Evolutionary conservation across 2,888 invertebrate species (phyloP).

Genomic region (Drosophila lacicola): DNA sequence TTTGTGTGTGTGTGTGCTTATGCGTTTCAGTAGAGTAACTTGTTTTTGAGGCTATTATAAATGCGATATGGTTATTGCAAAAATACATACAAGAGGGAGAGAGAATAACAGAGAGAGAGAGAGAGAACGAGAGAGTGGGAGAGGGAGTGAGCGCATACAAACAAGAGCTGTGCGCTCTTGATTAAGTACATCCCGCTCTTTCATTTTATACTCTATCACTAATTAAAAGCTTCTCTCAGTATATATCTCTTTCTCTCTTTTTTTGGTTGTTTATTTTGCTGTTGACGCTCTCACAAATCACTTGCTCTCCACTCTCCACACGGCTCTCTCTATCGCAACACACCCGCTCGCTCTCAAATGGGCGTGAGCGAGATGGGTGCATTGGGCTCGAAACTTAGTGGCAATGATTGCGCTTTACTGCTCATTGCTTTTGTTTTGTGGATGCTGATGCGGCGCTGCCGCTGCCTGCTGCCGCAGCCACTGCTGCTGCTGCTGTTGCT

Average conservation of each 20-base stretch:
- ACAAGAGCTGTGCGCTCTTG: constrained; percentile 4
- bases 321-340: constrained; percentile 12
- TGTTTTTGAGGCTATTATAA: constrained; percentile 39
- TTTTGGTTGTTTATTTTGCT: not conserved
- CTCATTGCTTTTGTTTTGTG: constrained; percentile 66
- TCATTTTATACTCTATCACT: constrained; percentile 14
- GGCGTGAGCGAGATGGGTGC: constrained; percentile 62
- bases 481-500: no score
- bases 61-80: constrained; percentile 27
- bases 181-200: constrained; percentile 26
- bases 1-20: not conserved
- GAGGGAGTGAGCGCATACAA: not conserved
- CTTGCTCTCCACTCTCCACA: constrained; percentile 2
- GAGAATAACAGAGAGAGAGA: not conserved
- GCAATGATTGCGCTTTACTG: constrained; percentile 65
- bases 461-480: not conserved
- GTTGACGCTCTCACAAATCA: constrained; percentile 30
- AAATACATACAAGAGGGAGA: constrained; percentile 13
- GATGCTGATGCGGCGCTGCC: constrained; percentile 19
- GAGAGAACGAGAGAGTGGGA: not conserved
- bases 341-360: constrained; percentile 17
- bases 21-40: constrained; percentile 18
- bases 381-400: constrained; percentile 47
- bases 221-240: constrained; percentile 41
- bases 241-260: constrained; percentile 15